Percentiles rank a stretch among this genome's conserved stretches.
Conservation (phyloP, 23 tunicate genomes). For the Halocynthia aurantium region DNA sequence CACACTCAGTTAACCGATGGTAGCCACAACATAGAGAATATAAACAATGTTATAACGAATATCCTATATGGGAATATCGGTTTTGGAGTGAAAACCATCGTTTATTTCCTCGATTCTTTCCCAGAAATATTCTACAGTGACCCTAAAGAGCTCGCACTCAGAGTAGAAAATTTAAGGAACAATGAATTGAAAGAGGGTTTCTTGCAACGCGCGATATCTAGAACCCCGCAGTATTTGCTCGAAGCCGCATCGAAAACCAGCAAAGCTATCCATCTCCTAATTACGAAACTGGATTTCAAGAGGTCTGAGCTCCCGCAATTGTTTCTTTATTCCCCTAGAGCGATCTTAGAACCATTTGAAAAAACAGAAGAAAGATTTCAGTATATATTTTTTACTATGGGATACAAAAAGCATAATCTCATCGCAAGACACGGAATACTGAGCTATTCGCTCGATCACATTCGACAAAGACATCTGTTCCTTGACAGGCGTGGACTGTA, state of each 20-base stretch:
- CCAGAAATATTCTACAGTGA: slow-evolving; percentile 3
- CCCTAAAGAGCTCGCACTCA: not conserved
- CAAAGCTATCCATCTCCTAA: not conserved
- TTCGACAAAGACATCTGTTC: slow-evolving; percentile 34
- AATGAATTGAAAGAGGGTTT: not conserved
- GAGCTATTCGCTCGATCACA: slow-evolving; percentile 7
- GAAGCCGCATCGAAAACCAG: not conserved
- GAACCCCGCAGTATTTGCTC: slow-evolving; percentile 13
- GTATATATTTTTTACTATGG: slow-evolving; percentile 35
- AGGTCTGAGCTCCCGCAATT: slow-evolving; percentile 12
- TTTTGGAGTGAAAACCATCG: slow-evolving; percentile 9
- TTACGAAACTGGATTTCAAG: slow-evolving; percentile 7
- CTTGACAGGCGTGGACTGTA: slow-evolving; percentile 56
- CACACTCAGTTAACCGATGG: no score
- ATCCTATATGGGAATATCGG: slow-evolving; percentile 12
- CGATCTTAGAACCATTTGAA: slow-evolving; percentile 6
- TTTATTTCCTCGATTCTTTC: not conserved
- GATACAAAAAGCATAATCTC: slow-evolving; percentile 17
- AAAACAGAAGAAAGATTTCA: slow-evolving; percentile 18
- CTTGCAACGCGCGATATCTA: slow-evolving; percentile 3
- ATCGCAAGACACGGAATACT: slow-evolving; percentile 20
- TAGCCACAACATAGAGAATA: no score
- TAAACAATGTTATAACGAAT: not conserved
- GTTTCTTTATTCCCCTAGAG: slow-evolving; percentile 14
- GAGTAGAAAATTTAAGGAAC: slow-evolving; percentile 1